Conservation (phyloP, 37 sponge, comb jelly and placozoan genomes). For the Crambe crambe region DNA sequence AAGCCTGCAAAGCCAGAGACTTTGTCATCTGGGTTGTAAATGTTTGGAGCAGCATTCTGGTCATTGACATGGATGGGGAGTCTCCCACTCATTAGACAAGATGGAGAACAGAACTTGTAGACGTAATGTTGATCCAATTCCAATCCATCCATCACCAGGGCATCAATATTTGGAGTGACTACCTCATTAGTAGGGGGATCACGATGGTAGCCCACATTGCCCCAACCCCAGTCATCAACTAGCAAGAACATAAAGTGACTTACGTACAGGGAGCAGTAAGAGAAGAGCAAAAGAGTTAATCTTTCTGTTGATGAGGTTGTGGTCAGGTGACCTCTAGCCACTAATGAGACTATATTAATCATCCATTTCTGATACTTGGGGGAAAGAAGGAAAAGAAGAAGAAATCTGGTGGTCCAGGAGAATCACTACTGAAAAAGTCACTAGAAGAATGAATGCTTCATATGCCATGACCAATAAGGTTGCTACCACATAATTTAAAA, state of each 20-base stretch:
- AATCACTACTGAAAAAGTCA: no score
- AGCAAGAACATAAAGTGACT: neutral
- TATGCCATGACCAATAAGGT: no score
- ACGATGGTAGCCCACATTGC: constrained; percentile 48
- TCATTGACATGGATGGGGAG: constrained; percentile 56
- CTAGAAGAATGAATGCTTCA: no score
- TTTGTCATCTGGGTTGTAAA: constrained; percentile 34
- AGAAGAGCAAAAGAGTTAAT: no score
- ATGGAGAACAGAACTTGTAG: constrained; percentile 42
- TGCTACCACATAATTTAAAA: no score
- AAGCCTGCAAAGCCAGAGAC: constrained; percentile 36
- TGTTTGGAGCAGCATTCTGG: neutral
- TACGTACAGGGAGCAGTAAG: no score
- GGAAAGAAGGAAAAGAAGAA: no score
- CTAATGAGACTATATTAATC: no score
- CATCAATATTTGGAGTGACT: constrained; percentile 37
- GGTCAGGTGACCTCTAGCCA: no score
- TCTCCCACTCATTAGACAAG: constrained; percentile 41
- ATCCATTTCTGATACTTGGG: no score
- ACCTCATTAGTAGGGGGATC: constrained; percentile 33
- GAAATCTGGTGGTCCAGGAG: no score
- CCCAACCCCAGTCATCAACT: constrained; percentile 53
- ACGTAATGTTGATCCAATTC: constrained; percentile 47
- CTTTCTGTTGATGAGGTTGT: no score
- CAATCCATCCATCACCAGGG: constrained; percentile 36